Base-by-base conservation (phyloP, 2,113 vertebrate genomes). In the Turnix velox region DNA sequence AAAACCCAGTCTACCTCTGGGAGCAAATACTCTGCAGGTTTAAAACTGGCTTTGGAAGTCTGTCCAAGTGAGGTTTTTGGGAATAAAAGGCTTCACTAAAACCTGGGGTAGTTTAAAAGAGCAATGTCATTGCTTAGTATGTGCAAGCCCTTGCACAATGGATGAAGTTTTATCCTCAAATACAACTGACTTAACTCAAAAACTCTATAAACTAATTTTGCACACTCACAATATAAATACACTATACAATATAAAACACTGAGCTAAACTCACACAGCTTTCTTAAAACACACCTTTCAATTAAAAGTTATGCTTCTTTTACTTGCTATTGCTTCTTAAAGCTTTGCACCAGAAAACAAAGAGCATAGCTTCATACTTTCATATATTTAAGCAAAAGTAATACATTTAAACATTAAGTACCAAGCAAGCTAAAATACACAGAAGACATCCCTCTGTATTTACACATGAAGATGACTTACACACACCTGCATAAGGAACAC, bases 181-280 rank as follows among this genome's bases (percentile, higher is more conserved):
- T 40, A 31, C 33, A n/a, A 7, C 30, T 35, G 13, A 39, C 33
- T 19, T 82, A 19, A 10, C 3, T n/a, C n/a, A n/a, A n/a, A n/a
- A n/a, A n/a, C n/a, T n/a, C n/a, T n/a, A n/a, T n/a, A n/a, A n/a
- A n/a, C n/a, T n/a, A n/a, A 23, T 35, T 77, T 31, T 33, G 12
- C 10, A 19, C 6, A 13, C 18, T 61, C 51, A 45, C 55, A 39
- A 43, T 40, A 15, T 9, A 37, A 3, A 54, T 8, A 45, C 48
- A 14, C 0, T 0, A 58, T 10, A 59, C 24, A 85, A n/a, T n/a
- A n/a, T n/a, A n/a, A n/a, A 48, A 22, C 15, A 19, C 12, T 1
- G 3, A 5, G 35, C 48, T 87, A 12, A 75, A 78, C 23, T 24
- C 39, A 1, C 43, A 48, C 6, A 66, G 31, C 40, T 81, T 18